phyloP scores from a whole-genome alignment of 92 coral and sea anemone genomes.

The Zoanthus gigantus region DNA sequence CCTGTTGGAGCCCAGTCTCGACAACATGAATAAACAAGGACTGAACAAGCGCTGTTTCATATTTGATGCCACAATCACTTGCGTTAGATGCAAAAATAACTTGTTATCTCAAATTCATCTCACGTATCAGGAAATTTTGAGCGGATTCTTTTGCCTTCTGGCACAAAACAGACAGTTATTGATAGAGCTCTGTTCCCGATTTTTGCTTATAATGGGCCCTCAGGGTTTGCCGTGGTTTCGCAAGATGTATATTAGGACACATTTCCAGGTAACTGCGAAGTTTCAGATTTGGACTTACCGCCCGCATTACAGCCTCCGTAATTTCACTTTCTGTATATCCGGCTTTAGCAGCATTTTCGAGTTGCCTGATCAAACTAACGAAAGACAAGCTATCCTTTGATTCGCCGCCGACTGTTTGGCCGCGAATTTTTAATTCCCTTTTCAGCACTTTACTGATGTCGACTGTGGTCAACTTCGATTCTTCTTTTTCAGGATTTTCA shows the following conservation, averaged over 20 bases:
- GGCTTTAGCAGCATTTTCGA: conserved; percentile 10
- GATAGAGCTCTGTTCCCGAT: too few relatives aligned
- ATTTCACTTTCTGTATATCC: conserved; percentile 68
- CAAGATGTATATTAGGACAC: conserved; percentile 49
- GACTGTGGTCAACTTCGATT: conserved; percentile 29
- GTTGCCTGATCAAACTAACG: background rate
- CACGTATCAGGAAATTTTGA: conserved; percentile 45
- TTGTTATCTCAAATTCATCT: conserved; percentile 39
- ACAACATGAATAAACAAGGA: too few relatives aligned
- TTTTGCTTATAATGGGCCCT: conserved; percentile 40
- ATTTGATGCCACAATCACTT: conserved; percentile 55
- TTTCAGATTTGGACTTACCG: conserved; percentile 61
- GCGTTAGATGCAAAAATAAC: conserved; percentile 60
- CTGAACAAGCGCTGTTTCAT: conserved; percentile 33
- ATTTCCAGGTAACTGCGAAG: conserved; percentile 16
- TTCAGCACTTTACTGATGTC: conserved; percentile 24
- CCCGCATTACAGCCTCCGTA: conserved; percentile 11
- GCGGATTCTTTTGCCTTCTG: conserved; percentile 30
- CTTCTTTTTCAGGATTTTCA: conserved; percentile 19
- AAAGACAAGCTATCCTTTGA: conserved; percentile 27
- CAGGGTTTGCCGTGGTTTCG: conserved; percentile 52
- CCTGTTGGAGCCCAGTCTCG: conserved; percentile 50
- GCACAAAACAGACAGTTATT: conserved; percentile 30
- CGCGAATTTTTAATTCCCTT: conserved; percentile 13
- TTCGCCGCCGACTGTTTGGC: conserved; percentile 2